Evolutionary conservation across 2,797 vertebrate species (phyloP).

Genomic region (Onychomys torridus): DNA sequence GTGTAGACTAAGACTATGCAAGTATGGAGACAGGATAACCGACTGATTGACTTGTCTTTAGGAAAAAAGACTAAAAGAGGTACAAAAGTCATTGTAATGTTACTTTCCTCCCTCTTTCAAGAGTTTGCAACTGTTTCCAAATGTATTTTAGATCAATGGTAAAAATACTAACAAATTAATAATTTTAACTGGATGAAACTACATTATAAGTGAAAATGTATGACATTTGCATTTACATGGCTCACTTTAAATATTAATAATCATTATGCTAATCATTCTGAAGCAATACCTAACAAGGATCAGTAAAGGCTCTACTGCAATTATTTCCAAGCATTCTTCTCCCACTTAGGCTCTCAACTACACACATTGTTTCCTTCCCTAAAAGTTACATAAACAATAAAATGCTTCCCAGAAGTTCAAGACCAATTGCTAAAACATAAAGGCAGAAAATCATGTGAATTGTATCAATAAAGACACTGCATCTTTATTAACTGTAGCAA

Average conservation of each 20-base stretch:
- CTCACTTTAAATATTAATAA: slow-evolving; percentile 5
- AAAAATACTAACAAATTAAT: slow-evolving; percentile 47
- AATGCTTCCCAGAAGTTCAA: background rate
- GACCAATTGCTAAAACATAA: slow-evolving; percentile 37
- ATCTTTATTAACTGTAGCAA: background rate
- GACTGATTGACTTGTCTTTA: background rate
- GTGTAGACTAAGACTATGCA: too few relatives aligned
- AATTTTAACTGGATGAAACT: background rate
- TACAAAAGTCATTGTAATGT: background rate
- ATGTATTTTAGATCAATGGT: slow-evolving; percentile 15
- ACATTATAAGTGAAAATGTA: slow-evolving; percentile 11
- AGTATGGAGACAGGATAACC: background rate
- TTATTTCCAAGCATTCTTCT: slow-evolving; percentile 10
- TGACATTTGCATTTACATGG: slow-evolving; percentile 20
- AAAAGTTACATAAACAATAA: slow-evolving; percentile 16
- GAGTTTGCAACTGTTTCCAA: slow-evolving; percentile 17
- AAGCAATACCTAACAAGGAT: background rate
- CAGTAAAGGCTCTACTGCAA: background rate
- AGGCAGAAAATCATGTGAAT: background rate
- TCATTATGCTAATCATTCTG: slow-evolving; percentile 22
- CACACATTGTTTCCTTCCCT: background rate
- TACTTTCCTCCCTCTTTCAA: background rate
- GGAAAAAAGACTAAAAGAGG: background rate
- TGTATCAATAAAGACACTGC: background rate
- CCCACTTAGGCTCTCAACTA: background rate